Conservation (phyloP, 2,113 vertebrate genomes). For the Pachypanchax playfairii region DNA sequence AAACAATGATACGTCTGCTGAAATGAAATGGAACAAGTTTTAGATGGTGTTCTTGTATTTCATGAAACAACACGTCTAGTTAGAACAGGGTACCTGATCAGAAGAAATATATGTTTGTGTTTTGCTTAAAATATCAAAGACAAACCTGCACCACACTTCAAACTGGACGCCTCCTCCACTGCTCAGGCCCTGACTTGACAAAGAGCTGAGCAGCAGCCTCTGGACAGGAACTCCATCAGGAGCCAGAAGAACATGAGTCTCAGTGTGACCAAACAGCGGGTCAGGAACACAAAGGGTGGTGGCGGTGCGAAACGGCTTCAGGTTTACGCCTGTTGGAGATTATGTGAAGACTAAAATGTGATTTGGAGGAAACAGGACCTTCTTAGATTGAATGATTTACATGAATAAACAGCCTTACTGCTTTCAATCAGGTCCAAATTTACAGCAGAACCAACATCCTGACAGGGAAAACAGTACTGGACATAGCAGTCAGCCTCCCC, state of each 20-base stretch:
- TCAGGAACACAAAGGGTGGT: slow-evolving; percentile 91
- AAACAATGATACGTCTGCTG: no score
- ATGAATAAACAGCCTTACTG: slow-evolving; percentile 67
- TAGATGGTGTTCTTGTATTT: no score
- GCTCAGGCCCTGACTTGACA: slow-evolving; percentile 75
- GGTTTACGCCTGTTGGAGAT: slow-evolving; percentile 75
- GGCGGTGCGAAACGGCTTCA: slow-evolving; percentile 86
- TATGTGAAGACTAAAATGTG: not conserved
- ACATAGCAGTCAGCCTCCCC: slow-evolving; percentile 96
- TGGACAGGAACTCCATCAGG: slow-evolving; percentile 89
- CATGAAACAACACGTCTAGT: no score
- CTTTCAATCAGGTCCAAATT: slow-evolving; percentile 70
- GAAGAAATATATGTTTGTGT: no score
- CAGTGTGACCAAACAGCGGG: slow-evolving; percentile 86
- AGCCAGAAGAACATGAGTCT: slow-evolving; percentile 85
- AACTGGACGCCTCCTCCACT: slow-evolving; percentile 88
- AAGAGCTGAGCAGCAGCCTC: slow-evolving; percentile 85
- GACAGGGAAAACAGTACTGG: slow-evolving; percentile 90
- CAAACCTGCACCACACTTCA: slow-evolving; percentile 97
- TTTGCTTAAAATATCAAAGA: not conserved
- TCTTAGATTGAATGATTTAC: not conserved
- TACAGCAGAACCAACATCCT: slow-evolving; percentile 63
- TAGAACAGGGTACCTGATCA: no score
- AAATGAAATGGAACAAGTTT: no score
- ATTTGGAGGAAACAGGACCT: not conserved